A percentile compares a stretch with the other conserved stretches of the same genome.
These are phyloP conservation scores for Mirounga angustirostris DNA, from an alignment of 2,113 vertebrate genomes.

Conservation along the genomic window DNA sequence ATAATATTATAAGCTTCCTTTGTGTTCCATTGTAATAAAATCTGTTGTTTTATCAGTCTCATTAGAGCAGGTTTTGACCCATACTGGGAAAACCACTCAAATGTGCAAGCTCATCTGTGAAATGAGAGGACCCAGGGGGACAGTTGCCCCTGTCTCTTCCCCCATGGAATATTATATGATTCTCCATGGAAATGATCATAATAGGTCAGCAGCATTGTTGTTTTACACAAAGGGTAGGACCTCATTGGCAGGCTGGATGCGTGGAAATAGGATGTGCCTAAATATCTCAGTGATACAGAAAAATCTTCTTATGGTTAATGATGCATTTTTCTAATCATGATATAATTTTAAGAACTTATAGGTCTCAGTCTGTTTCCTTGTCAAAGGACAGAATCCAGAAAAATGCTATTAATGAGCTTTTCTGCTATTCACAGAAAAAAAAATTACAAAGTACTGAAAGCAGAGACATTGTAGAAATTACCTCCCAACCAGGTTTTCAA, in stretches of 20 bases:
- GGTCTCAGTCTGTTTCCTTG: background rate
- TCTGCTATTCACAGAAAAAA: background rate
- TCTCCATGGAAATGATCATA: conserved; percentile 64
- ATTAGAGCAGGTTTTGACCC: conserved; percentile 67
- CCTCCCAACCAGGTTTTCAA: background rate
- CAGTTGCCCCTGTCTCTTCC: background rate
- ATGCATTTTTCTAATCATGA: background rate
- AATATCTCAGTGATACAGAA: background rate
- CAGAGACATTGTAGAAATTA: background rate
- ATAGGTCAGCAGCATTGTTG: background rate
- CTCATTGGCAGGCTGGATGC: background rate
- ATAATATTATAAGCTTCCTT: conserved; percentile 50
- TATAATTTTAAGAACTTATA: conserved; percentile 19
- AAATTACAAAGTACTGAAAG: background rate
- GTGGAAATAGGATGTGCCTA: background rate
- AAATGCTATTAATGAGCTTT: background rate
- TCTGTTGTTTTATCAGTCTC: conserved; percentile 68
- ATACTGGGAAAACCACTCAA: conserved; percentile 48
- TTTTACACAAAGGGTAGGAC: background rate
- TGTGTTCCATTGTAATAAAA: conserved; percentile 67
- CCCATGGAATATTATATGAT: conserved; percentile 15
- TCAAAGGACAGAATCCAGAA: background rate
- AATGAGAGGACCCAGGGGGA: conserved; percentile 25
- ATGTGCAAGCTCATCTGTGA: conserved; percentile 56
- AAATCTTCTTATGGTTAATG: background rate